Percentiles rank a stretch among this genome's conserved stretches.
phyloP scores from a whole-genome alignment of 2,113 vertebrate genomes.

The Ranitomeya imitator region DNA sequence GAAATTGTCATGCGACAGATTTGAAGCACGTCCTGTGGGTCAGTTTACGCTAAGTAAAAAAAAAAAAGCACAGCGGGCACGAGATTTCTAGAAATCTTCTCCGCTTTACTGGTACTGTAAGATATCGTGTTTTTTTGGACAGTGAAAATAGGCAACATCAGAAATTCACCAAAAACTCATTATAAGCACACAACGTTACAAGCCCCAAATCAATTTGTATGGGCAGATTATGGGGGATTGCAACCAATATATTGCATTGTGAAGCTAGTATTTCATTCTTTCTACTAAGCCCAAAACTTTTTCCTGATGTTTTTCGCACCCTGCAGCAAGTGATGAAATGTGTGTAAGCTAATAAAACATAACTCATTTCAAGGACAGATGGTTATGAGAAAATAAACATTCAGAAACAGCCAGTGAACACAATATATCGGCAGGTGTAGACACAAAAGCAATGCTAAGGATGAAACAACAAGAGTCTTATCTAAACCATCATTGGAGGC shows the following conservation, averaged over 20 bases:
- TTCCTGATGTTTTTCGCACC: background rate
- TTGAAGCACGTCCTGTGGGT: no score
- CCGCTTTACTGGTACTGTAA: no score
- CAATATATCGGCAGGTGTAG: slow-evolving; percentile 25
- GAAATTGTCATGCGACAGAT: no score
- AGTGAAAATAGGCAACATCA: no score
- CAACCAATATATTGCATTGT: background rate
- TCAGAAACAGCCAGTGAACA: background rate
- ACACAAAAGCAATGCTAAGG: background rate
- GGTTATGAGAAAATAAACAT: slow-evolving; percentile 11
- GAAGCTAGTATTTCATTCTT: background rate
- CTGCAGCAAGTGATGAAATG: background rate
- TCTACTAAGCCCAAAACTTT: background rate
- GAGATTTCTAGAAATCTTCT: no score
- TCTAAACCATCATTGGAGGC: background rate
- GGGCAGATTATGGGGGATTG: no score
- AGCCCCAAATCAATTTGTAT: no score
- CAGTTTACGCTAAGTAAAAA: no score
- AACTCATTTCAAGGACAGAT: slow-evolving; percentile 27
- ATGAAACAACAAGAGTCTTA: background rate
- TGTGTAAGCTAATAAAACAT: background rate
- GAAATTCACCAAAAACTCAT: no score
- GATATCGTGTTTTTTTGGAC: no score
- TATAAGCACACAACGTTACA: no score
- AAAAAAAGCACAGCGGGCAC: no score